Conservation (phyloP, 2,888 invertebrate genomes). For the Phengaris alcon region DNA sequence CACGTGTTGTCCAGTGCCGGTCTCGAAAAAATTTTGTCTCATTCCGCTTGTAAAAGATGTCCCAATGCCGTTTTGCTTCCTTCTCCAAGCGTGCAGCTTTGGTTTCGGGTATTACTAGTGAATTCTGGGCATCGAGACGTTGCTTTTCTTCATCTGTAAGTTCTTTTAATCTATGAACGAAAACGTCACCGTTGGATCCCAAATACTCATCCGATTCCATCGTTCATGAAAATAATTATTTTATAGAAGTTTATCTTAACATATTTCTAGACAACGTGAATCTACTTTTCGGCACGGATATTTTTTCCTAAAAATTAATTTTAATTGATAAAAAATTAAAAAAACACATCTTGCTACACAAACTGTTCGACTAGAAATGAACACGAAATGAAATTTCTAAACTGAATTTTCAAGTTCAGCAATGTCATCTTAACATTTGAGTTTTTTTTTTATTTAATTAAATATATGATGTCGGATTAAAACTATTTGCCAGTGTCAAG, state of each 20-base stretch:
- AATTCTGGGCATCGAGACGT: conserved; percentile 84
- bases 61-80: conserved; percentile 95
- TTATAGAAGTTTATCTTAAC: background rate
- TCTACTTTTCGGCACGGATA: background rate
- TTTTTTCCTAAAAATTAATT: background rate
- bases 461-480: too few species aligned
- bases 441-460: too few species aligned
- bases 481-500: too few species aligned
- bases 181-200: conserved; percentile 51
- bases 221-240: conserved; percentile 38
- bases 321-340: background rate
- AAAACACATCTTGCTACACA: background rate
- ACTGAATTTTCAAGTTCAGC: background rate
- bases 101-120: conserved; percentile 78
- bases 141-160: conserved; percentile 81
- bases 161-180: conserved; percentile 68
- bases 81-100: conserved; percentile 88
- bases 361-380: background rate
- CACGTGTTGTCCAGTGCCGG: conserved; percentile 97
- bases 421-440: background rate
- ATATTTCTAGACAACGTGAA: background rate
- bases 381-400: background rate
- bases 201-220: conserved; percentile 63
- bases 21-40: conserved; percentile 96
- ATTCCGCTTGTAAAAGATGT: conserved; percentile 97